Evolutionary conservation across 2,888 invertebrate genomes (phyloP).

Genomic region (Macaria notata): DNA sequence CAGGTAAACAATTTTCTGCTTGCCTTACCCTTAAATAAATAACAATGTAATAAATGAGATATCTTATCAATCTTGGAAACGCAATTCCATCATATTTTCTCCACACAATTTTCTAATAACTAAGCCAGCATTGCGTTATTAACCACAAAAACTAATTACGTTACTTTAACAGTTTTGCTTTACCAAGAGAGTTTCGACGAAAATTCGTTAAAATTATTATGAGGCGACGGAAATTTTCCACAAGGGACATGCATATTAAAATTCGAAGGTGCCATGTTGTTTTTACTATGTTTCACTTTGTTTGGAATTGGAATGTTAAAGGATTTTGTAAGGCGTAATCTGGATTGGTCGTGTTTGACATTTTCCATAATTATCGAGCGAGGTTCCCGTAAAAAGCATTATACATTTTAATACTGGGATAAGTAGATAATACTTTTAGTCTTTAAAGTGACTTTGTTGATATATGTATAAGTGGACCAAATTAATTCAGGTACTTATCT

Average conservation of each 20-base stretch:
- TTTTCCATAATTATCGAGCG: too few species aligned
- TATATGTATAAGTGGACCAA: too few species aligned
- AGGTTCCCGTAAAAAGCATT: too few species aligned
- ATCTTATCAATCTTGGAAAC: too few species aligned
- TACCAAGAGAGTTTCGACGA: constrained; percentile 9
- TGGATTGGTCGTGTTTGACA: constrained; percentile 1
- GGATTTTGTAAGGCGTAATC: constrained; percentile 15
- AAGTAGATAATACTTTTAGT: too few species aligned
- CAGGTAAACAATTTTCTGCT: too few species aligned
- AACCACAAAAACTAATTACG: constrained; percentile 21
- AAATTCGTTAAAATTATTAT: constrained; percentile 17
- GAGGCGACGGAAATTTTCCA: constrained; percentile 9
- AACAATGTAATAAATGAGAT: too few species aligned
- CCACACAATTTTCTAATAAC: constrained; percentile 19
- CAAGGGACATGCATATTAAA: constrained; percentile 11
- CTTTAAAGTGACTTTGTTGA: too few species aligned
- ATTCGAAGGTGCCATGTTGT: constrained; percentile 13
- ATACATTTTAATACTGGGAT: too few species aligned
- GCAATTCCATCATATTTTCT: constrained; percentile 29
- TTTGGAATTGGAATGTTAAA: constrained; percentile 5
- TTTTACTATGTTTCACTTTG: constrained; percentile 16
- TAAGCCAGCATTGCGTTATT: constrained; percentile 8
- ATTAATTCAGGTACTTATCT: too few species aligned
- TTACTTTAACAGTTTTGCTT: constrained; percentile 14
- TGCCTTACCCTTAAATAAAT: too few species aligned